Base-by-base conservation (phyloP, 1,140 invertebrate genomes). In the Drosophila kohkoa region DNA sequence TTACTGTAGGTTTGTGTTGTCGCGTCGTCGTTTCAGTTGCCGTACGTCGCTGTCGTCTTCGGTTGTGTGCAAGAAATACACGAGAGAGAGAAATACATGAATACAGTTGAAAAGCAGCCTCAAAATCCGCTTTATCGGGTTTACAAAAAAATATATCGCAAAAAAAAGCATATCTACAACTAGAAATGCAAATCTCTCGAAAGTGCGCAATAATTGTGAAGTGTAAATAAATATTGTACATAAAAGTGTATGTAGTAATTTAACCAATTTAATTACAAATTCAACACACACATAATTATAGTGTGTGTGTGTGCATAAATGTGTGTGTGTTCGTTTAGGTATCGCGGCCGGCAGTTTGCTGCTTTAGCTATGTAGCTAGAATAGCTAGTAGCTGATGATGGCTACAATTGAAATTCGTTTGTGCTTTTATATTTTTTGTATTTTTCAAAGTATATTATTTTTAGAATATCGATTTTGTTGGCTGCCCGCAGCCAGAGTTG, bases 391-490 rank as follows among this genome's bases (percentile, higher is more conserved):
- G 54, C 49, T 68, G 57, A 46, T 69, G 58, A 38, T 75, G 65
- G 64, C 81, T 77, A 83, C 81, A 85, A 83, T 85, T 79, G 79
- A 82, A 81, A 66, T 79, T 85, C 75, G 62, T 89, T 88, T 75
- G 77, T 78, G 87, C 79, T 88, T 88, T 81, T 85, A 79, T 83
- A 66, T 82, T 82, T 82, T 83, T 80, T 82, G 35, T 38, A 83
- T 89, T 88, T 88, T 70, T 75, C 72, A 75, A 88, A 82, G 79
- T 88, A 89, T 89, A 89, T 89, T 89, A 89, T 89, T 89, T 89
- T 89, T 89, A 89, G 85, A 89, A 89, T 89, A 89, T 89, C 86
- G 85, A 89, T 89, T 89, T 89, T 89, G 85, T 89, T 78, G 79
- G 67, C 76, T 78, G 75, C 78, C 66, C 72, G 72, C 72, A 75